Percentiles rank a stretch among this genome's conserved stretches.
Conservation (phyloP, 1,140 invertebrate species). For the Formica exsecta region DNA sequence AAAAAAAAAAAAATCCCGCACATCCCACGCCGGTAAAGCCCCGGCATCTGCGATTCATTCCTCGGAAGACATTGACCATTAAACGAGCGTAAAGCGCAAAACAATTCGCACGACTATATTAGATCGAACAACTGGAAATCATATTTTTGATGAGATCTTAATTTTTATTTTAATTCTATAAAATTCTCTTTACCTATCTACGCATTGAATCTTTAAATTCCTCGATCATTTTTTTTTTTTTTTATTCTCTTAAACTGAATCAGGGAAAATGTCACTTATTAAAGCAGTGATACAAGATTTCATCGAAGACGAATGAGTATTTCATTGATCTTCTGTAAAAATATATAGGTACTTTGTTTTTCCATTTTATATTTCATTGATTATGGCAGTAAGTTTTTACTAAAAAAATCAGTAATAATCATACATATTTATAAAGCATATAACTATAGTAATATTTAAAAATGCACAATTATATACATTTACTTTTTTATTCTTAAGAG, state of each 20-base stretch:
- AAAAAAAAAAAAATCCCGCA: background rate
- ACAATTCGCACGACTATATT: background rate
- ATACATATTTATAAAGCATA: no score
- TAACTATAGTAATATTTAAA: no score
- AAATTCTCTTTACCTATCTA: background rate
- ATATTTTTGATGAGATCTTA: background rate
- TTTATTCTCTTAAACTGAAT: background rate
- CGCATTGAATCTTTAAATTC: background rate
- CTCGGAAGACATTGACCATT: conserved; percentile 57
- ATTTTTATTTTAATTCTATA: background rate
- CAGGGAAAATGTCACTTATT: no score
- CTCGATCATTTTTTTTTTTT: background rate
- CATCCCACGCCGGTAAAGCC: conserved; percentile 19
- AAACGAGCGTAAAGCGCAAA: conserved; percentile 1
- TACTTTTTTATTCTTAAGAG: no score
- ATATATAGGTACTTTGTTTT: no score
- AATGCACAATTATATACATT: no score
- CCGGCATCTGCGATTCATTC: conserved; percentile 42
- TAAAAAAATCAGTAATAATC: no score
- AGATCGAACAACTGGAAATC: background rate
- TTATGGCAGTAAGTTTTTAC: no score
- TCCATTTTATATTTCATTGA: no score
- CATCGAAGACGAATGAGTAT: no score
- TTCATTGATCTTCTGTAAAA: no score
- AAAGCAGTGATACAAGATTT: no score